Evolutionary conservation across 2,113 vertebrate genomes (phyloP).

Genomic region (Eurypyga helias): DNA sequence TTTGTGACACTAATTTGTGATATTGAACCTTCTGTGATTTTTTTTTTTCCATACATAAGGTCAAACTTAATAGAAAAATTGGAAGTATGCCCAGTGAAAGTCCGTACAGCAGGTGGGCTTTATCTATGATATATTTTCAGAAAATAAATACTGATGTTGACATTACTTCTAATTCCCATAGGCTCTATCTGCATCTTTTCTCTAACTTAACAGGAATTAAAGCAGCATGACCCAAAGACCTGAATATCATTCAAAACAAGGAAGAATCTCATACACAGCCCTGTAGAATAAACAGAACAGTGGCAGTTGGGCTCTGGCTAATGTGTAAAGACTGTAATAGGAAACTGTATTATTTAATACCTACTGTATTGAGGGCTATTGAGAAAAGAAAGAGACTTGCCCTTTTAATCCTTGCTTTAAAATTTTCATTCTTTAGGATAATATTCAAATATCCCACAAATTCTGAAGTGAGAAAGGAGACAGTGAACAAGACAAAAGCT

Average conservation of each 20-base stretch:
- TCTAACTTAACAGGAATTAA: not conserved
- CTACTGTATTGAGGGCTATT: not conserved
- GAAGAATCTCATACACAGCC: not conserved
- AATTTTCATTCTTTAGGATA: not conserved
- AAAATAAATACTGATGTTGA: constrained; percentile 18
- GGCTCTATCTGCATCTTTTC: not conserved
- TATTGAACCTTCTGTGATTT: not conserved
- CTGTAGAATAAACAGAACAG: not conserved
- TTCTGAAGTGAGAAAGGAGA: not conserved
- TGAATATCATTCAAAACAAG: not conserved
- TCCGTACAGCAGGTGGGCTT: not conserved
- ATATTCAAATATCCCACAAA: not conserved
- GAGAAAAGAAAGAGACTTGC: not conserved
- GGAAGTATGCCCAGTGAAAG: constrained; percentile 39
- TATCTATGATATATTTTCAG: not conserved
- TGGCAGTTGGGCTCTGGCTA: not conserved
- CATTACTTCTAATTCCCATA: not conserved
- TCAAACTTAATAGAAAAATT: constrained; percentile 39
- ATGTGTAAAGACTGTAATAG: not conserved
- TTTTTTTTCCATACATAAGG: not conserved
- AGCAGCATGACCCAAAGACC: not conserved
- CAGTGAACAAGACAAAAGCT: not conserved
- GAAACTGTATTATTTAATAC: not conserved
- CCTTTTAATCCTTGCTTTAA: not conserved
- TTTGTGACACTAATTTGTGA: not conserved